Evolutionary conservation across 2,797 vertebrate species (phyloP).

Genomic region (Syngnathus rostellatus): DNA sequence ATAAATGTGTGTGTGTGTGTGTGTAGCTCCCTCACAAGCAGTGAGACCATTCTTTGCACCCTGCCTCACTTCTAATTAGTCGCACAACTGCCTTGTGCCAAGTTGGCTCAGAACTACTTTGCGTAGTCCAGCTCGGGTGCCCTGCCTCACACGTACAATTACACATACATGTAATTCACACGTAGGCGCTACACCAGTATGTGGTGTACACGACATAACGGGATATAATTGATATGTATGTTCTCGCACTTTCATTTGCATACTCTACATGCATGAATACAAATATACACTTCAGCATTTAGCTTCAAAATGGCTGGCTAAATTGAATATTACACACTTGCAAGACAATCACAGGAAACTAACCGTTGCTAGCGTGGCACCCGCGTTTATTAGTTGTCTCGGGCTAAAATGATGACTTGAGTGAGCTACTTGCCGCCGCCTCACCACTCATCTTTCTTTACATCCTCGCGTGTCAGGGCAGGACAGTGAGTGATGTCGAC

Average conservation of each 20-base stretch:
- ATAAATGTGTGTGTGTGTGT: background rate
- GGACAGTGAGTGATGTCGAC: conserved; percentile 8
- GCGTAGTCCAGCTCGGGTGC: conserved; percentile 26
- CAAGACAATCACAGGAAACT: too few species aligned
- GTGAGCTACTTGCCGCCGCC: background rate
- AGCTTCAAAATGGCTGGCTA: background rate
- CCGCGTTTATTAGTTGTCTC: background rate
- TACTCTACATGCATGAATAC: background rate
- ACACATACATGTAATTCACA: conserved; percentile 1
- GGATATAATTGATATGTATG: background rate
- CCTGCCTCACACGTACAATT: background rate
- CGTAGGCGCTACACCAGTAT: background rate
- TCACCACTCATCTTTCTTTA: conserved; percentile 4
- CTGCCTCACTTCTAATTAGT: conserved; percentile 50
- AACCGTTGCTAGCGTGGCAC: background rate
- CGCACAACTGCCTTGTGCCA: conserved; percentile 44
- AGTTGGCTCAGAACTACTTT: conserved; percentile 39
- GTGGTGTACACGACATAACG: background rate
- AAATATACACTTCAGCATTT: background rate
- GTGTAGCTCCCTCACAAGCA: conserved; percentile 13
- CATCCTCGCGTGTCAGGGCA: background rate
- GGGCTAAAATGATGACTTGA: background rate
- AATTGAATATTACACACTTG: background rate
- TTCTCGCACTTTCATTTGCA: background rate
- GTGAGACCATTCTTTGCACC: conserved; percentile 41